These are phyloP conservation scores for Chrysoperla carnea DNA, from an alignment of 1,140 invertebrate genomes.

Conservation along the genomic window DNA sequence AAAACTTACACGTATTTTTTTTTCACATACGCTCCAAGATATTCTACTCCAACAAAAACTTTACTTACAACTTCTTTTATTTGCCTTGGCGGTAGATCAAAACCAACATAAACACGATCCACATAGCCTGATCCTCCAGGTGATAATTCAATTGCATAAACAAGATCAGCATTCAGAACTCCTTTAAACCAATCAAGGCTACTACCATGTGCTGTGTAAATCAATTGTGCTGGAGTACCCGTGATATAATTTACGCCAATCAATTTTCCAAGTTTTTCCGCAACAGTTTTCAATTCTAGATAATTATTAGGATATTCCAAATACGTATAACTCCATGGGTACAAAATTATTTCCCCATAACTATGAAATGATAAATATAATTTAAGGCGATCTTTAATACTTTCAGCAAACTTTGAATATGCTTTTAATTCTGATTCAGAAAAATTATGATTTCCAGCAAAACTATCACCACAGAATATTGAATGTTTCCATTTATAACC, in stretches of 20 bases:
- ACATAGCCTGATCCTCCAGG: slow-evolving; percentile 30
- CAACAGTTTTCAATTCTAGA: slow-evolving; percentile 23
- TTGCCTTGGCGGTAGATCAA: slow-evolving; percentile 45
- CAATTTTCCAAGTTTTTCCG: slow-evolving; percentile 21
- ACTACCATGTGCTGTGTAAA: slow-evolving; percentile 43
- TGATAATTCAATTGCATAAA: slow-evolving; percentile 62
- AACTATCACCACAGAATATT: slow-evolving; percentile 44
- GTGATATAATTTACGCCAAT: slow-evolving; percentile 34
- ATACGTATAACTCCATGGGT: slow-evolving; percentile 55
- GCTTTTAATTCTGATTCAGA: slow-evolving; percentile 55
- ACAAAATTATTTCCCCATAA: slow-evolving; percentile 44
- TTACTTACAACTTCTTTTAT: slow-evolving; percentile 43
- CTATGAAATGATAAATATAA: slow-evolving; percentile 55
- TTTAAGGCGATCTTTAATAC: slow-evolving; percentile 26
- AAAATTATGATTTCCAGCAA: slow-evolving; percentile 47
- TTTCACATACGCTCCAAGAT: no score
- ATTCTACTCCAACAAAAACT: no score
- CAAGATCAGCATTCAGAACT: slow-evolving; percentile 40
- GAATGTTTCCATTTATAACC: slow-evolving; percentile 44
- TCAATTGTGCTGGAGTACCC: slow-evolving; percentile 37
- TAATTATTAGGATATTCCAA: slow-evolving; percentile 17
- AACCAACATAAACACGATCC: slow-evolving; percentile 33
- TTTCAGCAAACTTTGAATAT: slow-evolving; percentile 30
- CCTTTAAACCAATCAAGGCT: slow-evolving; percentile 53
- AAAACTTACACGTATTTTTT: no score